Evolutionary conservation across 2,113 vertebrate genomes (phyloP).

Genomic region (Gallinago media): DNA sequence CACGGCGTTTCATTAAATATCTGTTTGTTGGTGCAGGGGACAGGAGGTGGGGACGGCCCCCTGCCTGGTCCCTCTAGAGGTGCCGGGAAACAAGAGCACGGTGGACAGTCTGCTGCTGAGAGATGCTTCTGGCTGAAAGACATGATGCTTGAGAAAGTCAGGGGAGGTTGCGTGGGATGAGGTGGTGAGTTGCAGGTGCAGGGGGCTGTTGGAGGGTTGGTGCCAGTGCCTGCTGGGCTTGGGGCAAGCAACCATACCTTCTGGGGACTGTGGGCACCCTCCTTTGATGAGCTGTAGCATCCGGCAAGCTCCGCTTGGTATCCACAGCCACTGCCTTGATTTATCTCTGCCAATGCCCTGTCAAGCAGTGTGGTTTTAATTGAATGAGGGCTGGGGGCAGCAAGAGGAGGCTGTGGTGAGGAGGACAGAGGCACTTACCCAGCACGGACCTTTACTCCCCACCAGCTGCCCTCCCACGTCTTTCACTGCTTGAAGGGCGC

Average conservation of each 20-base stretch:
- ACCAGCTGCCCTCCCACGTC: not conserved
- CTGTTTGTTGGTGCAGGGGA: accelerated
- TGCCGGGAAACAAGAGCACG: not conserved
- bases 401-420: not conserved
- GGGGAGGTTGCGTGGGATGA: accelerated
- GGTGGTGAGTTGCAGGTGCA: accelerated
- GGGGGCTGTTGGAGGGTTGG: not conserved
- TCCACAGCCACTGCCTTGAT: not conserved
- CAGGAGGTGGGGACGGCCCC: accelerated
- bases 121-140: not conserved
- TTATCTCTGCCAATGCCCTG: not conserved
- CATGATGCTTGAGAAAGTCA: accelerated
- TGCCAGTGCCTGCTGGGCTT: accelerated
- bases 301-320: accelerated
- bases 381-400: accelerated
- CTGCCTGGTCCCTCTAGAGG: not conserved
- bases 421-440: not conserved
- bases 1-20: not conserved
- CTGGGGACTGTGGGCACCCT: accelerated
- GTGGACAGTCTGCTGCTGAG: not conserved
- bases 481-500: accelerated
- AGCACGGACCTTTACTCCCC: not conserved
- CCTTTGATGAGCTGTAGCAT: accelerated
- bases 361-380: accelerated
- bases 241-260: accelerated